Evolutionary conservation across 2,113 vertebrate species (phyloP).

Genomic region (Phrynocephalus versicolor): DNA sequence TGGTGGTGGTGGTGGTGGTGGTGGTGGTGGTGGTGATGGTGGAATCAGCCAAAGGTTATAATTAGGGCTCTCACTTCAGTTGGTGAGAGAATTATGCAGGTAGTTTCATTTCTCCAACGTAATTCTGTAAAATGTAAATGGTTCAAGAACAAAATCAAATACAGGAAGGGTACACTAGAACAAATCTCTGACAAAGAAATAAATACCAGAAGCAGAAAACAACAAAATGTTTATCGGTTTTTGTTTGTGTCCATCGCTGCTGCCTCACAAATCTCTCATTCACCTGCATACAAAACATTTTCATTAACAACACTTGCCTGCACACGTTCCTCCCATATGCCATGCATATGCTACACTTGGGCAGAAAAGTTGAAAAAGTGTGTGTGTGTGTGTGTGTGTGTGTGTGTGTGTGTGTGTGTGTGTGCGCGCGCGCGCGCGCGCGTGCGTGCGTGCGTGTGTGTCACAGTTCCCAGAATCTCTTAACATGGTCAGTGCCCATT

Average conservation of each 20-base stretch:
- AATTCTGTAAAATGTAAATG: neutral
- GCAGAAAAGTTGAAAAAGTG: too few relatives aligned
- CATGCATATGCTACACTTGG: neutral
- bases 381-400: too few relatives aligned
- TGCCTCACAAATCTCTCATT: neutral
- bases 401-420: too few relatives aligned
- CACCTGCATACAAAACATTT: neutral
- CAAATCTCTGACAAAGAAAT: conserved; percentile 12
- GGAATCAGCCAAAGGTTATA: neutral
- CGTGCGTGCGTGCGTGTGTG: too few relatives aligned
- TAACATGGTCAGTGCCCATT: too few relatives aligned
- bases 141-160: neutral
- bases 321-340: neutral
- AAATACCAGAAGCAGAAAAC: neutral
- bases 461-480: too few relatives aligned
- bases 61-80: neutral
- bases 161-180: conserved; percentile 3
- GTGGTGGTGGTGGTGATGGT: too few relatives aligned
- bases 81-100: neutral
- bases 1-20: too few relatives aligned
- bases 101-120: neutral
- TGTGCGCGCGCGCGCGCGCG: too few relatives aligned
- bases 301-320: neutral
- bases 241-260: neutral
- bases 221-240: neutral